A percentile compares a stretch with the other conserved stretches of the same genome.
phyloP scores from a whole-genome alignment of 2,113 vertebrate genomes.

The Butorides virescens region DNA sequence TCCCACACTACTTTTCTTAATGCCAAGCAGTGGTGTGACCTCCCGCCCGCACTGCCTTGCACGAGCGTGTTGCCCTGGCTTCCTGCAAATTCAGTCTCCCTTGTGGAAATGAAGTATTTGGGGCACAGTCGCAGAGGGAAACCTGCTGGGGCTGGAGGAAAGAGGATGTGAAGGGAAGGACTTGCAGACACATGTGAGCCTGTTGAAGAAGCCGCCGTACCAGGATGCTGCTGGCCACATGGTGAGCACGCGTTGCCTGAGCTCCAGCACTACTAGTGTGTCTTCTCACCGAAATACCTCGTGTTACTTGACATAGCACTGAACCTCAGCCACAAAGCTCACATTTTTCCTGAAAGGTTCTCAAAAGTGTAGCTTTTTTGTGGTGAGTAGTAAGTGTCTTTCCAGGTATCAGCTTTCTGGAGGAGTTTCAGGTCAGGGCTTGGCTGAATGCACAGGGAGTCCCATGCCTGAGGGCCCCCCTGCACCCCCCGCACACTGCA shows the following conservation, averaged over 20 bases:
- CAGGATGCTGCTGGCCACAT: background rate
- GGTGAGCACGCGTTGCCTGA: background rate
- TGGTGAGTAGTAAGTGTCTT: background rate
- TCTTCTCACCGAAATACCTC: background rate
- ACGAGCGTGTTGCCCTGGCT: accelerated
- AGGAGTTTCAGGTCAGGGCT: background rate
- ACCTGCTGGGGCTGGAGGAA: background rate
- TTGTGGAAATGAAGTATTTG: background rate
- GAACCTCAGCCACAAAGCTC: background rate
- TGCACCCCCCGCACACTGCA: accelerated
- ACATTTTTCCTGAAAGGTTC: background rate
- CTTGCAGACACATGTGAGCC: accelerated
- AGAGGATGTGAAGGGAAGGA: background rate
- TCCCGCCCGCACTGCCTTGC: background rate
- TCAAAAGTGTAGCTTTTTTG: background rate
- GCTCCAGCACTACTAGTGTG: background rate
- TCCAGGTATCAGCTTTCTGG: background rate
- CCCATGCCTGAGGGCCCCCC: accelerated
- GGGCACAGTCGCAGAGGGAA: background rate
- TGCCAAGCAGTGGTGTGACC: accelerated
- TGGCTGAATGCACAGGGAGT: background rate
- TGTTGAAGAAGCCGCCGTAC: background rate
- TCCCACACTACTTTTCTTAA: background rate
- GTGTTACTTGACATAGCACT: background rate
- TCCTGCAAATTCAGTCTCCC: background rate